Conservation (phyloP, 2,113 vertebrate genomes). For the Paradoxurus hermaphroditus region DNA sequence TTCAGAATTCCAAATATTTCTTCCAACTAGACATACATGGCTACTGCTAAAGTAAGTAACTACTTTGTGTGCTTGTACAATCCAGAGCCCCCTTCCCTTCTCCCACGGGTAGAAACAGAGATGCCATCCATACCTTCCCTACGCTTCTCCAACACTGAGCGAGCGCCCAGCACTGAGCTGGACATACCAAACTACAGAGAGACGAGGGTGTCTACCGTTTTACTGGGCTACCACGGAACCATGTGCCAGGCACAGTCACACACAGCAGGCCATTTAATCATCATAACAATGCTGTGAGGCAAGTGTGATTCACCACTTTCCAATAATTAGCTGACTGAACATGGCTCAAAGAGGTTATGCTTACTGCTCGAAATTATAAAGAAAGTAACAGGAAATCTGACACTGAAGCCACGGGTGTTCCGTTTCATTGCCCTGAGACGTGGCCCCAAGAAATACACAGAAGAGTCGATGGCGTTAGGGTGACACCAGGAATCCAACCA, state of each 20-base stretch:
- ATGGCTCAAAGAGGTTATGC: neutral
- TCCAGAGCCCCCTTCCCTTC: neutral
- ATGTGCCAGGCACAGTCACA: neutral
- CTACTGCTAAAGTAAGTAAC: neutral
- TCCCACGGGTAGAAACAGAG: neutral
- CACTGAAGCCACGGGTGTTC: neutral
- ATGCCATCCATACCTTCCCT: neutral
- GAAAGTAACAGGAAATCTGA: neutral
- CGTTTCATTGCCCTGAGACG: neutral
- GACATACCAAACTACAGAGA: neutral
- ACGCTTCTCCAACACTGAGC: neutral
- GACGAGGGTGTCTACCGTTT: neutral
- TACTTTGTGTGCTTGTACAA: neutral
- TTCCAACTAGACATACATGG: neutral
- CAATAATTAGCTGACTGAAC: neutral
- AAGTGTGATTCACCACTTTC: neutral
- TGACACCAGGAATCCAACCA: neutral
- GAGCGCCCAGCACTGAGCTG: neutral
- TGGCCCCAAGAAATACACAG: neutral
- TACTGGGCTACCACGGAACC: neutral
- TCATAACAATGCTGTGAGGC: neutral
- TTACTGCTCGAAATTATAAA: neutral
- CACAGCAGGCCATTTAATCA: neutral
- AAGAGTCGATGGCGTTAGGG: too few species aligned
- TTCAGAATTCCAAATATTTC: neutral